Conservation (phyloP, 1,140 invertebrate species). For the Papilio helenus region DNA sequence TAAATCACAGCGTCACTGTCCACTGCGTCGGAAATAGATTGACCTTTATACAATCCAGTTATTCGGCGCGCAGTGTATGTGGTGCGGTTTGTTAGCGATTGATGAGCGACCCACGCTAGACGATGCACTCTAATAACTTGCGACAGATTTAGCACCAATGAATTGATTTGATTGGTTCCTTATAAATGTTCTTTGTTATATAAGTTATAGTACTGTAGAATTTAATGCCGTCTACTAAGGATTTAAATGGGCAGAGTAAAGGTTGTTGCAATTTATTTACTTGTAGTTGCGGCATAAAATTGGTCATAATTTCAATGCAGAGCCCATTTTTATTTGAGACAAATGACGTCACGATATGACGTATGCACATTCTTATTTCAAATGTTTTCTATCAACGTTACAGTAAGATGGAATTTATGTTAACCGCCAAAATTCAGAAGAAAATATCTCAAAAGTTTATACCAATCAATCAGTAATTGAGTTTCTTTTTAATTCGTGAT, state of each 20-base stretch:
- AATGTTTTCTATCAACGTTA: not conserved
- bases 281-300: too few relatives aligned
- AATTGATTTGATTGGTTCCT: not conserved
- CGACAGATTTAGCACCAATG: not conserved
- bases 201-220: not conserved
- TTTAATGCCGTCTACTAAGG: too few relatives aligned
- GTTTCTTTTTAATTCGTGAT: constrained; percentile 7
- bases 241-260: too few relatives aligned
- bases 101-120: not conserved
- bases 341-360: not conserved
- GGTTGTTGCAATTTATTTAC: too few relatives aligned
- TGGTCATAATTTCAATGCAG: too few relatives aligned
- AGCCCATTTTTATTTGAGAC: not conserved
- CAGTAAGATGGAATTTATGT: not conserved
- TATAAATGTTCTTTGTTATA: not conserved
- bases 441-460: not conserved
- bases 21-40: constrained; percentile 28
- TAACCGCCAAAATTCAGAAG: not conserved
- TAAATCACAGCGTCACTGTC: constrained; percentile 29
- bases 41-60: constrained; percentile 23
- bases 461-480: constrained; percentile 6
- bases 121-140: constrained; percentile 1
- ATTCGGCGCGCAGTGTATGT: constrained; percentile 28
- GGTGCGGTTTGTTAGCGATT: constrained; percentile 34
- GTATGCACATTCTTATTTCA: too few relatives aligned